Evolutionary conservation across 30 jellyfish, hydroid and myxozoan species (phyloP).

Genomic region (Hydra vulgaris): DNA sequence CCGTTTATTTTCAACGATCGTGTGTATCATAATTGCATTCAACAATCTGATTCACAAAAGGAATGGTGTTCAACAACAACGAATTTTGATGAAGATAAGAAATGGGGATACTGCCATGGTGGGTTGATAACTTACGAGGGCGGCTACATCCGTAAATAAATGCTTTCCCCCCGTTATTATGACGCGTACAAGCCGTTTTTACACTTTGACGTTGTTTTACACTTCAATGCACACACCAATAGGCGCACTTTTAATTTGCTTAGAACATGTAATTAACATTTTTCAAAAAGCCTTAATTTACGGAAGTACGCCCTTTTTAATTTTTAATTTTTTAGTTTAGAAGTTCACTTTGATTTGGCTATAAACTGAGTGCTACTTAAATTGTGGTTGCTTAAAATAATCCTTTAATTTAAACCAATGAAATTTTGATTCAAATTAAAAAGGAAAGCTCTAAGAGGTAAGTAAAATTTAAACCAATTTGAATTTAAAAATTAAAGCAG

Average conservation of each 20-base stretch:
- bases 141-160: not conserved
- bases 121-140: not conserved
- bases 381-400: not conserved
- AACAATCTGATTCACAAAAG: constrained; percentile 16
- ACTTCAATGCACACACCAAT: not conserved
- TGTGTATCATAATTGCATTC: constrained; percentile 32
- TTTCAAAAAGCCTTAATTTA: not conserved
- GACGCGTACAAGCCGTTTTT: not conserved
- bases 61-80: constrained; percentile 69
- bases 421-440: too few relatives aligned
- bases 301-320: not conserved
- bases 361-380: not conserved
- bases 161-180: not conserved
- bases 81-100: constrained; percentile 34
- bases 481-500: too few relatives aligned
- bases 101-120: constrained; percentile 67
- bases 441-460: too few relatives aligned
- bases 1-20: constrained; percentile 52
- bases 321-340: not conserved
- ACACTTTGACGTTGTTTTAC: too few relatives aligned
- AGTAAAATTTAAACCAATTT: too few relatives aligned
- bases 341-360: not conserved
- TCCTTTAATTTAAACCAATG: too few relatives aligned
- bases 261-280: not conserved
- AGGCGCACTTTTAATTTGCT: not conserved